Conservation (phyloP, 2,797 vertebrate genomes). For the Liasis olivaceus region DNA sequence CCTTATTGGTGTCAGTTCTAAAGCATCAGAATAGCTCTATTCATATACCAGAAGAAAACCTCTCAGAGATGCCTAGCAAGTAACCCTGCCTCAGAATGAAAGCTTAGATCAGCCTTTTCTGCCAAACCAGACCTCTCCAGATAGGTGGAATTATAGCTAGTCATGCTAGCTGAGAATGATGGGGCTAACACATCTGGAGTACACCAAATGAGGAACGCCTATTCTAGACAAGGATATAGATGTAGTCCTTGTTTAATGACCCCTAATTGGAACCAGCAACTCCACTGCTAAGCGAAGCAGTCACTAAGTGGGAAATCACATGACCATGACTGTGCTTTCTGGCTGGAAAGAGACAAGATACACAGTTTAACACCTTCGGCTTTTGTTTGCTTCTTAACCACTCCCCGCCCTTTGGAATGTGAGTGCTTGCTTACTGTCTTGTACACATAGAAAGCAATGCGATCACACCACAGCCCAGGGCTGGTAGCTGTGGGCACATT, state of each 20-base stretch:
- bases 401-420: neutral
- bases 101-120: neutral
- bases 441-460: neutral
- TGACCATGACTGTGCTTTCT: neutral
- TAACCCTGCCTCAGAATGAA: neutral
- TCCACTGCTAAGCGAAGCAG: neutral
- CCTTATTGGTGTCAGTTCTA: neutral
- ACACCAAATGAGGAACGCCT: neutral
- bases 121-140: neutral
- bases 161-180: neutral
- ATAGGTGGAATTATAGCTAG: neutral
- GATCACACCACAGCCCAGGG: neutral
- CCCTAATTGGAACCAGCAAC: neutral
- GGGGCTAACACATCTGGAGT: neutral
- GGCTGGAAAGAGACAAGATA: neutral
- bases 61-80: neutral
- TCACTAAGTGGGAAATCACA: neutral
- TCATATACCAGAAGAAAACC: neutral
- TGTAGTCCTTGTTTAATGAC: neutral
- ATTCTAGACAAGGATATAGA: too few relatives aligned
- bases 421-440: neutral
- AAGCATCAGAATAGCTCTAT: neutral
- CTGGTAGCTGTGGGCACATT: neutral
- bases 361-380: neutral
- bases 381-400: neutral